These are phyloP conservation scores for Muricea muricata DNA, from an alignment of 92 coral and sea anemone species.

Conservation along the genomic window DNA sequence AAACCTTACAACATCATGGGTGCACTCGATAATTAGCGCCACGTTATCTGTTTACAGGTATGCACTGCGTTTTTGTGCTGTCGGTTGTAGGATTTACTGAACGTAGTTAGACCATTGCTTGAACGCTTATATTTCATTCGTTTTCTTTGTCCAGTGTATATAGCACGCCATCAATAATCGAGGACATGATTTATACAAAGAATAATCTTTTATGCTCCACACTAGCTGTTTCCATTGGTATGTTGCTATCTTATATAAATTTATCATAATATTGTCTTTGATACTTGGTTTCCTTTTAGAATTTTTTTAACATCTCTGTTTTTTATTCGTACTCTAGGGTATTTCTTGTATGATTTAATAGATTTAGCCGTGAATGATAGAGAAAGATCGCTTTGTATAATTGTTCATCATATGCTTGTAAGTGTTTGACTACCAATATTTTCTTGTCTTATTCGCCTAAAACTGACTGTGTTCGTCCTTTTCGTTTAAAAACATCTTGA, in stretches of 20 bases:
- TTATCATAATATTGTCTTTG: not conserved
- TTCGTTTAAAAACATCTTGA: too few relatives aligned
- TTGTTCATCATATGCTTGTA: slow-evolving; percentile 1
- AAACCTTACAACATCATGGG: not conserved
- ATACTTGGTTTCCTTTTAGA: not conserved
- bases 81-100: not conserved
- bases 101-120: not conserved
- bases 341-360: not conserved
- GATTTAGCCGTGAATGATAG: not conserved
- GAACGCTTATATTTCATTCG: not conserved
- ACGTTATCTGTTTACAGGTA: not conserved
- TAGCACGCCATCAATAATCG: not conserved
- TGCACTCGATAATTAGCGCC: not conserved
- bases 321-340: not conserved
- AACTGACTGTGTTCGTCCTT: too few relatives aligned
- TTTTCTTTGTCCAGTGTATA: not conserved
- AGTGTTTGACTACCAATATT: slow-evolving; percentile 1
- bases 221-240: not conserved
- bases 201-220: not conserved
- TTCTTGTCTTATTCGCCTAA: too few relatives aligned
- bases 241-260: not conserved
- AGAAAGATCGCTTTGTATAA: not conserved
- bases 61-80: not conserved
- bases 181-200: not conserved
- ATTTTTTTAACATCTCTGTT: not conserved